Evolutionary conservation across 1,140 invertebrate species (phyloP), one percentile per base, ranked within the genome.

Genomic region (Anastrepha obliqua): DNA sequence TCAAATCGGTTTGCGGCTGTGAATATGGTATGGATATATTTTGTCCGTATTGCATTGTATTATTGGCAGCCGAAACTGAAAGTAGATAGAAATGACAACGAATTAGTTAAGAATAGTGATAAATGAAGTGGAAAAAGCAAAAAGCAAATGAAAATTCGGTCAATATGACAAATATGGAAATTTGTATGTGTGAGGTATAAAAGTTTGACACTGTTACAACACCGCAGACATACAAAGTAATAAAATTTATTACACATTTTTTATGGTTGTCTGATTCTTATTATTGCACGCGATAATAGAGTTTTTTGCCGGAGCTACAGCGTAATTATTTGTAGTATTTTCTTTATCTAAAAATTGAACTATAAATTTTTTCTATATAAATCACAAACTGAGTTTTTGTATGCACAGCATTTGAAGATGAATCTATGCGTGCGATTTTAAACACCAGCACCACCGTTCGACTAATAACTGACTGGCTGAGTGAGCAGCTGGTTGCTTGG

Each of bases 21-120:
- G 92, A 92, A 89, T 93, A 93, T 65, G 92, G 92, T 91, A 93
- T 93, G 89, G 92, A 93, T 89, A 93, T 92, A 92, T 93, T 93
- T 86, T 93, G 92, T 88, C 92, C 92, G 91, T 93, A 93, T 90
- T 93, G 92, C 92, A 93, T 90, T 64, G 88, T 92, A 87, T 92
- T 93, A 87, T 93, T 93, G 86, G 92, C 92, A 85, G 92, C 92
- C 85, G 91, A 93, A 92, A 92, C 91, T 93, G 90, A 39, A 91
- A 90, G 42, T 29, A 67, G 17, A 88, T 1, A 59, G 7, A 59
- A 62, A 88, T 74, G 59, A 62, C 58, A 89, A 89, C 9, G 42
- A 5, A 88, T 67, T 67, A 67, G 64, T 67, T 67, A 42, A 59
- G 17, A 44, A 81, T 20, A 78, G 17, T 81, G 17, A 62, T 29